These are phyloP conservation scores for Euspilapteryx auroguttella DNA, from an alignment of 2,888 invertebrate species.

Conservation along the genomic window DNA sequence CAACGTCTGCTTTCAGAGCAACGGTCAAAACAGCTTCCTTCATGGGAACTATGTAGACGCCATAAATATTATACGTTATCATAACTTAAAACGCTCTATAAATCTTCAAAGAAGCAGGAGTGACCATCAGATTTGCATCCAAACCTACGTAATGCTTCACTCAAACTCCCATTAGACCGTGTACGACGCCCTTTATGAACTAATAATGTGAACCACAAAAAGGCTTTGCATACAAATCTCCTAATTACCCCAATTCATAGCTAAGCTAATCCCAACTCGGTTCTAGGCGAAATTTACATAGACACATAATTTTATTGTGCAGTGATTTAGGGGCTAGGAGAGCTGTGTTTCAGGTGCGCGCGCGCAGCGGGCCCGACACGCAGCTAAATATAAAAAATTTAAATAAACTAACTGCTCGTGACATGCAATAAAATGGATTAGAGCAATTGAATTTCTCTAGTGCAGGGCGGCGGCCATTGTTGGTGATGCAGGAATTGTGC, in stretches of 20 bases:
- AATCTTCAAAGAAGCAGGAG: constrained; percentile 47
- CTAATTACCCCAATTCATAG: constrained; percentile 49
- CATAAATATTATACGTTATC: constrained; percentile 50
- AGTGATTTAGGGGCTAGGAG: constrained; percentile 10
- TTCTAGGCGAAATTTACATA: constrained; percentile 34
- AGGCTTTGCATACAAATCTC: constrained; percentile 58
- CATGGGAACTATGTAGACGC: constrained; percentile 12
- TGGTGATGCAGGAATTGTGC: constrained; percentile 16
- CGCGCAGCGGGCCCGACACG: constrained; percentile 2
- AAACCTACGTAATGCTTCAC: constrained; percentile 19
- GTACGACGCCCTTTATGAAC: constrained; percentile 35
- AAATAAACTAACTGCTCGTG: constrained; percentile 21
- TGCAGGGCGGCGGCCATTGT: constrained; percentile 9
- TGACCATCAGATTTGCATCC: constrained; percentile 39
- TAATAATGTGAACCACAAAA: constrained; percentile 55
- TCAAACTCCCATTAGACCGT: constrained; percentile 39
- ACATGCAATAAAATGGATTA: constrained; percentile 57
- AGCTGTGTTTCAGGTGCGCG: constrained; percentile 5
- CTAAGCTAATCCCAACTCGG: constrained; percentile 42
- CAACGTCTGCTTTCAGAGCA: constrained; percentile 6
- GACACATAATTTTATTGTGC: constrained; percentile 26
- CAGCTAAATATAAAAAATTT: constrained; percentile 6
- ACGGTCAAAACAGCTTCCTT: constrained; percentile 16
- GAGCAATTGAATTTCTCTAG: constrained; percentile 29
- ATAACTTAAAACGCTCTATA: constrained; percentile 40